These are phyloP conservation scores for Mixornis gularis DNA, from an alignment of 2,113 vertebrate genomes.

Conservation along the genomic window DNA sequence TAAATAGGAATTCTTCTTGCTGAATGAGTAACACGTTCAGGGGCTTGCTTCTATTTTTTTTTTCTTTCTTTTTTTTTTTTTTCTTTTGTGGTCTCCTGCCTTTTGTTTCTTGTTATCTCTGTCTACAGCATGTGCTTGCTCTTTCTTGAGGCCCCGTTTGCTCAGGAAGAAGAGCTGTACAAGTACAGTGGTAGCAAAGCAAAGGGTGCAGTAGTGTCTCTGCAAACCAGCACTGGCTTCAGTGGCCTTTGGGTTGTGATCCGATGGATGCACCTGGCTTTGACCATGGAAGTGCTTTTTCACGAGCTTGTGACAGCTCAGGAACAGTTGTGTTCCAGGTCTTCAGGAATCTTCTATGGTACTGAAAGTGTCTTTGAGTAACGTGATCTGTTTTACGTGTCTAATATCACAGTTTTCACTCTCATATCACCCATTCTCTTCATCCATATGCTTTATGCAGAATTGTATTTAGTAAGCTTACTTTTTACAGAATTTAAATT, in stretches of 20 bases:
- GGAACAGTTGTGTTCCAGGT: neutral
- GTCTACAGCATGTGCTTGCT: neutral
- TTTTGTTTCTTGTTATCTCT: neutral
- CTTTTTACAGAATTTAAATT: neutral
- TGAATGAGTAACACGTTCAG: neutral
- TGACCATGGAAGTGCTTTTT: neutral
- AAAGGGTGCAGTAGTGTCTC: neutral
- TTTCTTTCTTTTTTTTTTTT: neutral
- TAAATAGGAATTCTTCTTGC: neutral
- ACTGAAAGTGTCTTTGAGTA: neutral
- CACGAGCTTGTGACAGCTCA: neutral
- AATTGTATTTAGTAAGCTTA: neutral
- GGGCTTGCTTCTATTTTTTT: neutral
- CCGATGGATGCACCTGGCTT: neutral
- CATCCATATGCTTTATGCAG: accelerated
- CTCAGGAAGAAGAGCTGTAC: neutral
- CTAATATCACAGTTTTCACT: neutral
- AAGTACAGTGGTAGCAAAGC: neutral
- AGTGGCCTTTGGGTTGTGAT: neutral
- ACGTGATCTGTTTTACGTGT: neutral
- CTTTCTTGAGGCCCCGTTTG: neutral
- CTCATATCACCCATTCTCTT: accelerated
- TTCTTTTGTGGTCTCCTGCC: neutral
- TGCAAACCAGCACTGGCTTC: neutral
- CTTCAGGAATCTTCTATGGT: neutral